A percentile compares a stretch with the other conserved stretches of the same genome.
These are phyloP conservation scores for Macropus fuliginosus DNA, from an alignment of 2,797 vertebrate genomes.

Conservation along the genomic window DNA sequence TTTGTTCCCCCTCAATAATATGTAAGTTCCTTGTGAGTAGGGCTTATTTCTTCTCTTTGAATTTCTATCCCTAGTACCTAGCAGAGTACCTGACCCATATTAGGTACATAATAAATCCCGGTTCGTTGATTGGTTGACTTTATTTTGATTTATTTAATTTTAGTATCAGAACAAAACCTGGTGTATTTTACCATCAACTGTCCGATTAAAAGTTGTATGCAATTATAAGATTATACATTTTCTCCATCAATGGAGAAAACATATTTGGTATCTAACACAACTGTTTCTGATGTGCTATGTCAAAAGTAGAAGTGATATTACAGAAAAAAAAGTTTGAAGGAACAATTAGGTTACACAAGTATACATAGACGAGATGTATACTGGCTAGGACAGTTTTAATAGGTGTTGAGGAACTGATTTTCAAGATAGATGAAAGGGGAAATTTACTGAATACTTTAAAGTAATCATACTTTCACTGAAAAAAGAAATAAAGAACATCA, in stretches of 20 bases:
- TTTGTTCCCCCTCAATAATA: not conserved
- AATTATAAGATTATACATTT: not conserved
- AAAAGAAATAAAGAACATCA: not conserved
- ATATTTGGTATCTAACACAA: not conserved
- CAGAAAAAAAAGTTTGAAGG: not conserved
- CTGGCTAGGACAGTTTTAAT: not conserved
- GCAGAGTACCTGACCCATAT: not conserved
- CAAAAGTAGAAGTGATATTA: not conserved
- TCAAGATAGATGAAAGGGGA: not conserved
- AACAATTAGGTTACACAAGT: not conserved
- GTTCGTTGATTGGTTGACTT: not conserved
- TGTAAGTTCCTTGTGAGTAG: not conserved
- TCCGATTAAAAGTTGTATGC: not conserved
- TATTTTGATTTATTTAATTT: constrained; percentile 17
- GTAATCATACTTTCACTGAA: not conserved
- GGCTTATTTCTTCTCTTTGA: not conserved
- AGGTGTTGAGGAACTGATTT: not conserved
- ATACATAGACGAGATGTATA: not conserved
- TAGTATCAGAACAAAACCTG: not conserved
- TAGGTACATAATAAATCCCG: not conserved
- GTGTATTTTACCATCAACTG: not conserved
- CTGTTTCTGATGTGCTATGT: not conserved
- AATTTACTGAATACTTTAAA: not conserved
- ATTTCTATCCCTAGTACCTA: not conserved
- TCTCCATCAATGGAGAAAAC: not conserved